Conservation (phyloP, 2,113 vertebrate species). For the Chloropsis hardwickii region DNA sequence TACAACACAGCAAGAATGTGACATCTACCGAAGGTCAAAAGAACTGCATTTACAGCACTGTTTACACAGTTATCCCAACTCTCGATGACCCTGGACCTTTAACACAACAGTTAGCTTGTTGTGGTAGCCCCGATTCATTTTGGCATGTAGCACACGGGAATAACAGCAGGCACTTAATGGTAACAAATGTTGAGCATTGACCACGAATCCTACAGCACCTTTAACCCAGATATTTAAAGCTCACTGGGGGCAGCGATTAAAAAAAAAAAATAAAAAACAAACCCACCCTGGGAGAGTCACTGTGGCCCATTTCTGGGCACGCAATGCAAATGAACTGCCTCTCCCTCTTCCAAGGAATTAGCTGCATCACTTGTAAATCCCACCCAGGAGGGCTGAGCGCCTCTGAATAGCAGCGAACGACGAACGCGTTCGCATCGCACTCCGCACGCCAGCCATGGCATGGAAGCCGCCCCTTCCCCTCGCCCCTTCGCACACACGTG, state of each 20-base stretch:
- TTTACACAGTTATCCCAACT: slow-evolving; percentile 43
- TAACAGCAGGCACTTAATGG: not conserved
- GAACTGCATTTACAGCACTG: slow-evolving; percentile 52
- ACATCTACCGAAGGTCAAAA: slow-evolving; percentile 62
- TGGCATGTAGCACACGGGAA: not conserved
- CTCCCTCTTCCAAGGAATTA: not conserved
- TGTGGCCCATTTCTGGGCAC: not conserved
- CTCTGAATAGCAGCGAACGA: not conserved
- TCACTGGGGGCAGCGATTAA: not conserved
- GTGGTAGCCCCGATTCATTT: not conserved
- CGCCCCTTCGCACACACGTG: not conserved
- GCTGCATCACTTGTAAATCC: slow-evolving; percentile 38
- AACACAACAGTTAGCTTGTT: not conserved
- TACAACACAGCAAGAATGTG: not conserved
- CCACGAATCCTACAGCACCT: not conserved
- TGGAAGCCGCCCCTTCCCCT: not conserved
- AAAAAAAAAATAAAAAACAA: not conserved
- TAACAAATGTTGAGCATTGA: not conserved
- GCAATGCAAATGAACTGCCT: not conserved
- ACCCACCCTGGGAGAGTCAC: not conserved
- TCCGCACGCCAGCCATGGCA: not conserved
- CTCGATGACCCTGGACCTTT: slow-evolving; percentile 9
- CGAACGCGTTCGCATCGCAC: not conserved
- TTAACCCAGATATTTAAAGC: not conserved
- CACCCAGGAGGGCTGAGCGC: not conserved